These are phyloP conservation scores for Trachythela sp. DNA, from an alignment of 64 coral and sea anemone genomes.

Conservation along the genomic window DNA sequence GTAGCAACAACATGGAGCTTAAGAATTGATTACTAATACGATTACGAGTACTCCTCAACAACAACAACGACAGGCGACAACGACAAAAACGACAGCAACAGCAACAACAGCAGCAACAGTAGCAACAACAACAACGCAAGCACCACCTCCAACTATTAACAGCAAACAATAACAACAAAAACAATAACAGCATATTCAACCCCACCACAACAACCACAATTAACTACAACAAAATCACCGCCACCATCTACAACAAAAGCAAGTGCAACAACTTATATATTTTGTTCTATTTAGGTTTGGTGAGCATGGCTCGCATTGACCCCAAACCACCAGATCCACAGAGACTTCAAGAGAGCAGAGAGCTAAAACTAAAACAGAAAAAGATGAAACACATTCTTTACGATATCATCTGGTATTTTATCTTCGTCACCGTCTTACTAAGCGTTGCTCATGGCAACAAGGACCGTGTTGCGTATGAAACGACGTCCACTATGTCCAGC, in stretches of 20 bases:
- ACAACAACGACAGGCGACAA: no score
- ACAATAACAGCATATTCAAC: not conserved
- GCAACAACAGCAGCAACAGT: no score
- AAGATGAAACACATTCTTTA: not conserved
- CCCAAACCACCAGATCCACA: not conserved
- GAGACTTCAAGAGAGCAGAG: not conserved
- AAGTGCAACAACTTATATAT: not conserved
- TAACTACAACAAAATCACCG: not conserved
- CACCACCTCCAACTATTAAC: not conserved
- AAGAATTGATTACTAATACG: no score
- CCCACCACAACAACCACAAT: not conserved
- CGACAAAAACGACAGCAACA: not conserved
- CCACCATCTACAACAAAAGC: not conserved
- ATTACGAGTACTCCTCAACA: no score
- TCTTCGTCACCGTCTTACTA: not conserved
- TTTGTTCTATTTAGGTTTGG: not conserved
- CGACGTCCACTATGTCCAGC: not conserved
- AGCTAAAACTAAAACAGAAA: not conserved
- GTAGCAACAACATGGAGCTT: no score
- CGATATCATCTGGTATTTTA: not conserved
- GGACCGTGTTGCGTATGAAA: not conserved
- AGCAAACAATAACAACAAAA: not conserved
- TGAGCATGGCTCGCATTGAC: not conserved
- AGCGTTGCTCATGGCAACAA: conserved; percentile 1
- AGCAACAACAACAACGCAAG: no score